Evolutionary conservation across 2,888 invertebrate genomes (phyloP).

Genomic region (Hecatera dysodea): DNA sequence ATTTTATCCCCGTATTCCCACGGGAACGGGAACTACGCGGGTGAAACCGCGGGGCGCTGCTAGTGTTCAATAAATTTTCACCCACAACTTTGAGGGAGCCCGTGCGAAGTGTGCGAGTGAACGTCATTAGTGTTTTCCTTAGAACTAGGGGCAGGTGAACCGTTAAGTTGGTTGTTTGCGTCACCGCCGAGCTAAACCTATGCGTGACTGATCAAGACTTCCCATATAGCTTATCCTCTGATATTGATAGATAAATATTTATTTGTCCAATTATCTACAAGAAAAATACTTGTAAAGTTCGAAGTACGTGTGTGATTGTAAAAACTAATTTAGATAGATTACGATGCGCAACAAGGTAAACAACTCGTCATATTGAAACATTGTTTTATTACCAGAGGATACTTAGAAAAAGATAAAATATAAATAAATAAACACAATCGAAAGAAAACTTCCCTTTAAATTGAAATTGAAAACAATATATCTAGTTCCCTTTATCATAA

Average conservation of each 20-base stretch:
- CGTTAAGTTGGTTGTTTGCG: conserved; percentile 66
- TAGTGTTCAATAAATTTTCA: conserved; percentile 53
- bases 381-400: no score
- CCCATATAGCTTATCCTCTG: not conserved
- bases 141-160: conserved; percentile 56
- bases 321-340: not conserved
- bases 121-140: conserved; percentile 71
- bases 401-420: no score
- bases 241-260: not conserved
- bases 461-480: no score
- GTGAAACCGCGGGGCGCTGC: no score
- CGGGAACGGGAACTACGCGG: no score
- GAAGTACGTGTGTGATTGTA: not conserved
- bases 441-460: no score
- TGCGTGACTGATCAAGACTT: conserved; percentile 16
- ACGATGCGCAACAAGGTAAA: not conserved
- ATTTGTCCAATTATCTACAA: not conserved
- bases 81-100: conserved; percentile 47
- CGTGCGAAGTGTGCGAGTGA: conserved; percentile 63
- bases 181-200: conserved; percentile 48
- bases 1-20: no score
- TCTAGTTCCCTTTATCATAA: no score
- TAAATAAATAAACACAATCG: no score
- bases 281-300: not conserved
- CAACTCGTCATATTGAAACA: no score